Base-by-base conservation (phyloP, 2,797 vertebrate species). In the Poeciliopsis paucimaculata region DNA sequence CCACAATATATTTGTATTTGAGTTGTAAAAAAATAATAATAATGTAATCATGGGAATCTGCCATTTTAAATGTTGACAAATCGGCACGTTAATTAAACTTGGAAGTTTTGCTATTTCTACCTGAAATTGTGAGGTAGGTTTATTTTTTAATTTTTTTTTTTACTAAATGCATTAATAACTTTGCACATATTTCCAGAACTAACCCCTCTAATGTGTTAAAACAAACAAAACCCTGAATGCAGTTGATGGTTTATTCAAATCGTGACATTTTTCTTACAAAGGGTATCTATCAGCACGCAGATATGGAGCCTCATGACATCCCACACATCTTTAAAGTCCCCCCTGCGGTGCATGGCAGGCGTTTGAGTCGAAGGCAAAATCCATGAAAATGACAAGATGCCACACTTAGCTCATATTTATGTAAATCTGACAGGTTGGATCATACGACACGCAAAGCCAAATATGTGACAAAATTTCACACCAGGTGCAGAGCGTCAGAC, bases 241-340 rank as follows among this genome's bases (percentile, higher is more conserved):
- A 57, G 76, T 55, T 26, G 49, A 34, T 23, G 87, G 86, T 85
- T 71, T 15, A 39, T 72, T 77, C 66, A 53, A 0, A 88, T 89
- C 85, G 84, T 70, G 86, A 91, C 84, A 5, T 53, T 76, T 74
- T 75, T 51, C n/a, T 72, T 31, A 7, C 41, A 53, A 73, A 47
- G 49, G 74, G 46, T 55, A 34, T 73, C 18, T 2, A 76, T 78
- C 85, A 28, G 53, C 34, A n/a, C 0, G 39, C 79, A 16, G 1
- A 39, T 78, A 84, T 49, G 75, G 74, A 20, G 46, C 78, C 28
- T 84, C 34, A 66, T 66, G 34, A 66, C 20, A 70, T 43, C 66
- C 36, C 39, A 70, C 20, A 23, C 36, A 15, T n/a, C 39, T 5
- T n/a, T 13, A 70, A n/a, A 13, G 66, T 70, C 20, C 39, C 75